Conservation (phyloP, 2,797 vertebrate species). For the Loris lydekkerianus region DNA sequence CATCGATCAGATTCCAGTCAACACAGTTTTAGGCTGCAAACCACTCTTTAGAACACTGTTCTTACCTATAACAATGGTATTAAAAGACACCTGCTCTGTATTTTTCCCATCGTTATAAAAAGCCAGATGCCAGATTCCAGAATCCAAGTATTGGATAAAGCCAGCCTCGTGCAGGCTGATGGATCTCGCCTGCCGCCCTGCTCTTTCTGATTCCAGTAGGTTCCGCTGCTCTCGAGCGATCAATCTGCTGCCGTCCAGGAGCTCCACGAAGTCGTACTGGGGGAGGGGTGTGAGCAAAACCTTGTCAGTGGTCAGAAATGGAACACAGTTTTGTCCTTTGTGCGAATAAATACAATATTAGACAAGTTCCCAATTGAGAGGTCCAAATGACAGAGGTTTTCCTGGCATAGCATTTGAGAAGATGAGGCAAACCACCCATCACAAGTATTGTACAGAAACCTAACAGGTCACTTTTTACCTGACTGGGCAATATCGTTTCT, state of each 20-base stretch:
- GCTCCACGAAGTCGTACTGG: slow-evolving; percentile 99
- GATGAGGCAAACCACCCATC: neutral
- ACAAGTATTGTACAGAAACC: neutral
- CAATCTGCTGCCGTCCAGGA: slow-evolving; percentile 97
- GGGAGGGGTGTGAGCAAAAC: slow-evolving; percentile 45
- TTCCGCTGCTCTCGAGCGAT: slow-evolving; percentile 95
- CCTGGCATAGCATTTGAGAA: neutral
- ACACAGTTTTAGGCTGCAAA: neutral
- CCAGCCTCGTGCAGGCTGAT: slow-evolving; percentile 96
- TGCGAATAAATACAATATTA: neutral
- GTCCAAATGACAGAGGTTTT: neutral
- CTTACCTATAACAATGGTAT: slow-evolving; percentile 98
- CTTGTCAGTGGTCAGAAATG: neutral
- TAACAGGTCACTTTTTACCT: neutral
- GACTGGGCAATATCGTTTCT: neutral
- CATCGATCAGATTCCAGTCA: neutral
- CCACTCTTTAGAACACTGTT: slow-evolving; percentile 34
- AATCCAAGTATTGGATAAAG: slow-evolving; percentile 98
- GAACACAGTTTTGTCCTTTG: neutral
- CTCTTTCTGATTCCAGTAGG: slow-evolving; percentile 90
- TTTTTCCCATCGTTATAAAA: slow-evolving; percentile 98
- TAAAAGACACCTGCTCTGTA: slow-evolving; percentile 95
- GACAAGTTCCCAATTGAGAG: neutral
- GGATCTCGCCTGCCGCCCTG: slow-evolving; percentile 90
- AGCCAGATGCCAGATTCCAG: slow-evolving; percentile 98